phyloP scores from a whole-genome alignment of 1,140 invertebrate genomes.

The Ips nitidus region DNA sequence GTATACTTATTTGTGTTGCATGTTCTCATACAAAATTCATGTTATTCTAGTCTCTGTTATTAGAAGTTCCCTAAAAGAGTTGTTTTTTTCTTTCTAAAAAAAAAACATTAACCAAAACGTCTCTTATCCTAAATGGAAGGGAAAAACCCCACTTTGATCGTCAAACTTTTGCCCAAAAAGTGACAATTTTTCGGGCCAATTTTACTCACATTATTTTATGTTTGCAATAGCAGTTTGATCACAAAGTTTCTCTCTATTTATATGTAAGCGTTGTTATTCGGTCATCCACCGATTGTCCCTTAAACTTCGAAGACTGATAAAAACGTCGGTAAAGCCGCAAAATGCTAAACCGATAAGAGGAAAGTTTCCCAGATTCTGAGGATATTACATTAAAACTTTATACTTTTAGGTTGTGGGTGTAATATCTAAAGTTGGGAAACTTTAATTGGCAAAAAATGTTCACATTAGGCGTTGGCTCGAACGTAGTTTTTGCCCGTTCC shows the following conservation, averaged over 20 bases:
- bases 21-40: conserved; percentile 11
- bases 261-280: conserved; percentile 12
- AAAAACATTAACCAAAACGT: no score
- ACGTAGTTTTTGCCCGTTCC: conserved; percentile 4
- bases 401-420: conserved; percentile 32
- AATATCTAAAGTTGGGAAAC: conserved; percentile 31
- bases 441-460: conserved; percentile 35
- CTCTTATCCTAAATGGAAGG: no score
- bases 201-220: no score
- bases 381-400: conserved; percentile 38
- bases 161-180: no score
- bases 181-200: no score
- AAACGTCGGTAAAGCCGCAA: conserved; percentile 32
- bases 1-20: no score
- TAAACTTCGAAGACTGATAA: conserved; percentile 24
- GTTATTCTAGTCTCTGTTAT: no score
- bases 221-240: no score
- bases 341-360: conserved; percentile 36
- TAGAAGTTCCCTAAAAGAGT: no score
- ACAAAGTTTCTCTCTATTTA: no score
- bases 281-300: conserved; percentile 1
- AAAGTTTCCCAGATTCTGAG: conserved; percentile 33
- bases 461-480: conserved; percentile 16
- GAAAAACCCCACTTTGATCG: no score
- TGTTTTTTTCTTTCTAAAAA: no score